phyloP scores from a whole-genome alignment of 23 tunicate species.

The Aplidium turbinatum region DNA sequence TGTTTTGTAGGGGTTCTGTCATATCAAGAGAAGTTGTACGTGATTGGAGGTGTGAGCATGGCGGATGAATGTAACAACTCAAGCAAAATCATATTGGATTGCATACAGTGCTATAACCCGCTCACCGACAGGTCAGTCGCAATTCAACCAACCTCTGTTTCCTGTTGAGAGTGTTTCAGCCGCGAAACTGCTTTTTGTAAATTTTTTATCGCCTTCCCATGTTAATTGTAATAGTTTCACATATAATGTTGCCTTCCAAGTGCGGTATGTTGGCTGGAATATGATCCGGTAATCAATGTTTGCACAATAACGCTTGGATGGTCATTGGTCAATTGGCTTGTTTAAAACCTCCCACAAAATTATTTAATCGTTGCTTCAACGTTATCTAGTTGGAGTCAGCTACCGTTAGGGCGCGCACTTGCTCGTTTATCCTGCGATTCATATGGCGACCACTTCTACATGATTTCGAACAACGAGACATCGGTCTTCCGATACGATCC shows the following conservation, averaged over 20 bases:
- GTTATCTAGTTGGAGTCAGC: constrained; percentile 71
- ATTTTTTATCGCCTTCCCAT: too few relatives aligned
- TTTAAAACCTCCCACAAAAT: too few relatives aligned
- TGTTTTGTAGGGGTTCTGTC: constrained; percentile 66
- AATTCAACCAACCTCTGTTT: too few relatives aligned
- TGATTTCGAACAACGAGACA: constrained; percentile 88
- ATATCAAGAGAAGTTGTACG: constrained; percentile 82
- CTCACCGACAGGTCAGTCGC: constrained; percentile 66
- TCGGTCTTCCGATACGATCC: constrained; percentile 87
- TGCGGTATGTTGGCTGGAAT: too few relatives aligned
- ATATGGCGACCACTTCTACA: constrained; percentile 81
- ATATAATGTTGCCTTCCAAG: too few relatives aligned
- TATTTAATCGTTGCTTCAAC: too few relatives aligned
- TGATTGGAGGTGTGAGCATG: constrained; percentile 97
- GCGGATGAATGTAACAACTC: constrained; percentile 74
- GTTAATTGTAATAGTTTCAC: too few relatives aligned
- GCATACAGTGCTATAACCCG: constrained; percentile 83
- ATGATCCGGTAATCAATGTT: too few relatives aligned
- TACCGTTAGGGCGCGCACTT: constrained; percentile 81
- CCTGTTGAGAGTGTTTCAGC: too few relatives aligned
- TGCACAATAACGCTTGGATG: too few relatives aligned
- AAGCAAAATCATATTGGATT: constrained; percentile 80
- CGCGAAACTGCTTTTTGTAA: too few relatives aligned
- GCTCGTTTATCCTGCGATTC: constrained; percentile 89
- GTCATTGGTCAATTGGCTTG: too few relatives aligned